Base-by-base conservation (phyloP, 2,888 invertebrate species). In the Lepidocyrtoides sp. region DNA sequence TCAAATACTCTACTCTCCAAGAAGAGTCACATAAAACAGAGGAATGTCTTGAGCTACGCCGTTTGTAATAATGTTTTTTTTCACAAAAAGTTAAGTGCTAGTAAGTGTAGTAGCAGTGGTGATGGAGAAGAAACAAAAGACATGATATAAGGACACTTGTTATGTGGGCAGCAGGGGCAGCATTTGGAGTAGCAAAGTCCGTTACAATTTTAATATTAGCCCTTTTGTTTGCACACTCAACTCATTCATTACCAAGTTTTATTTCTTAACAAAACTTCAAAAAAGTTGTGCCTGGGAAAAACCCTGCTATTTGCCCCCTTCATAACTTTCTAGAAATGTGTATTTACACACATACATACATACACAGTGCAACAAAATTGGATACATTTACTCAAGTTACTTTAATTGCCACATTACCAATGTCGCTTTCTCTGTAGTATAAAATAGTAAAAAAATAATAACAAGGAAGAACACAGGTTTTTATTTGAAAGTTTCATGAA, bases 161-260 rank as follows among this genome's bases (percentile, higher is more conserved):
- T 41, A 26, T 8, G 26, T 7, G 26, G 23, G 26, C 14, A 32
- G 66, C n/a, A 32, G 7, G 2, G n/a, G 29, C 32, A 66, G 32
- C 32, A 14, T 5, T 26, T 23, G 12, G 1, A 26, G 20, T 57
- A 26, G n/a, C 51, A 23, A 60, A 14, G 51, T 57, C n/a, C 41
- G 63, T 57, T 75, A 60, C 60, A 60, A 66, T 66, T 82, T 79
- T 85, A 75, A 85, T 85, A 85, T 57, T 85, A 84, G 81, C 48
- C 26, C 51, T 41, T 20, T 51, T 36, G 60, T 17, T 48, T 29
- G n/a, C 26, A 66, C 29, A 66, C 66, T 14, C 29, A n/a, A 41
- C 63, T 60, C 60, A 20, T 79, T 87, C 87, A 87, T 87, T 87
- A 79, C 41, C 48, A 79, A 87, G 26, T 87, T 87, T 87, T 87